A percentile compares a stretch with the other conserved stretches of the same genome.
Evolutionary conservation across 2,888 invertebrate species (phyloP).

Genomic region (Eupithecia pulchellata): DNA sequence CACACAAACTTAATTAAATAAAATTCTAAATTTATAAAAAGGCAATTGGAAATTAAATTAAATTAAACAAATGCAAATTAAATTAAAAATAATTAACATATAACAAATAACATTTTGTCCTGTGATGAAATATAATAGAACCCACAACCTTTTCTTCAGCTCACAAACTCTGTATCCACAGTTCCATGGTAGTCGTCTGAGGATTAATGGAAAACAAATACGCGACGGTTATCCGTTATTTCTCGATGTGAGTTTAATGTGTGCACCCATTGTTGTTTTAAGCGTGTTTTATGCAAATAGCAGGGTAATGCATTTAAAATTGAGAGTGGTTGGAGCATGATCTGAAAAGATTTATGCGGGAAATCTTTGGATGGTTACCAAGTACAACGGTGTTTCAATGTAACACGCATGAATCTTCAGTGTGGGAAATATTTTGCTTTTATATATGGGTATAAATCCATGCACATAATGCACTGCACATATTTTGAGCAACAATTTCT

Average conservation of each 20-base stretch:
- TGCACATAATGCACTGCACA: no score
- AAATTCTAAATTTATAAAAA: no score
- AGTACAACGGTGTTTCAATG: background rate
- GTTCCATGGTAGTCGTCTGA: constrained; percentile 12
- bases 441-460: no score
- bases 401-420: background rate
- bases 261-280: constrained; percentile 25
- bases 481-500: no score
- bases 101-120: background rate
- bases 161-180: background rate
- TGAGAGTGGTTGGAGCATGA: constrained; percentile 15
- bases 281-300: constrained; percentile 25
- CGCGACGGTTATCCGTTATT: constrained; percentile 52
- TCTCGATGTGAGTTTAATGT: constrained; percentile 44
- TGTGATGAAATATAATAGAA: background rate
- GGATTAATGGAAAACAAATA: constrained; percentile 66
- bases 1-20: no score
- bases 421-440: no score
- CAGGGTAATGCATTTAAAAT: constrained; percentile 23
- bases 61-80: no score
- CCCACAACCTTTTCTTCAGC: background rate
- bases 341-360: constrained; percentile 10
- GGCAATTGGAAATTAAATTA: no score
- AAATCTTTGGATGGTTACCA: constrained; percentile 10
- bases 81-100: no score